These are phyloP conservation scores for Agriopis aurantiaria DNA, from an alignment of 2,888 invertebrate species.

Conservation along the genomic window DNA sequence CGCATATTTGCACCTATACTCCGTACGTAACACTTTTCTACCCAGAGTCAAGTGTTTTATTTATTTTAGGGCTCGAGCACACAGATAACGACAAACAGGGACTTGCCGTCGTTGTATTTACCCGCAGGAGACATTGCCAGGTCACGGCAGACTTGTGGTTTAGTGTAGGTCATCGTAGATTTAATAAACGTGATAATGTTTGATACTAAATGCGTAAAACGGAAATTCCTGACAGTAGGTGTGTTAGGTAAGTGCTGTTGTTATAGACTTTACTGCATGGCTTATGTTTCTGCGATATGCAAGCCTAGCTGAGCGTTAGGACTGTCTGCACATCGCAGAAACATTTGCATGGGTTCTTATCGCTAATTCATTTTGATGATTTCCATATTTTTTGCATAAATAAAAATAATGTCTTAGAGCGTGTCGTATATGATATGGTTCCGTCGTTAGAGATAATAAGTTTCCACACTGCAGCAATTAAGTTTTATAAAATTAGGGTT, in stretches of 20 bases:
- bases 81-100: constrained; percentile 74
- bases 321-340: not conserved
- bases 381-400: no score
- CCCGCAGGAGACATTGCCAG: constrained; percentile 73
- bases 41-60: constrained; percentile 49
- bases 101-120: constrained; percentile 66
- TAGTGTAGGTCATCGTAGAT: constrained; percentile 73
- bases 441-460: no score
- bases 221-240: constrained; percentile 48
- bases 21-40: constrained; percentile 36
- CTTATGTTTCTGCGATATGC: not conserved
- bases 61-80: constrained; percentile 69
- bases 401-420: no score
- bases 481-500: no score
- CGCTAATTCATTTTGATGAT: no score
- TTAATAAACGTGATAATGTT: constrained; percentile 62
- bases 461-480: no score
- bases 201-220: constrained; percentile 52
- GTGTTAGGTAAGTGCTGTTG: constrained; percentile 22
- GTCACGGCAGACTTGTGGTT: constrained; percentile 83
- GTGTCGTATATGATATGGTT: no score
- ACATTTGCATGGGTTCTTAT: not conserved
- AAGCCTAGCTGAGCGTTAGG: not conserved
- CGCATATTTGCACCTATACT: constrained; percentile 23
- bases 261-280: not conserved